These are phyloP conservation scores for Drosophila hamatofila DNA, from an alignment of 2,888 invertebrate genomes.

Conservation along the genomic window DNA sequence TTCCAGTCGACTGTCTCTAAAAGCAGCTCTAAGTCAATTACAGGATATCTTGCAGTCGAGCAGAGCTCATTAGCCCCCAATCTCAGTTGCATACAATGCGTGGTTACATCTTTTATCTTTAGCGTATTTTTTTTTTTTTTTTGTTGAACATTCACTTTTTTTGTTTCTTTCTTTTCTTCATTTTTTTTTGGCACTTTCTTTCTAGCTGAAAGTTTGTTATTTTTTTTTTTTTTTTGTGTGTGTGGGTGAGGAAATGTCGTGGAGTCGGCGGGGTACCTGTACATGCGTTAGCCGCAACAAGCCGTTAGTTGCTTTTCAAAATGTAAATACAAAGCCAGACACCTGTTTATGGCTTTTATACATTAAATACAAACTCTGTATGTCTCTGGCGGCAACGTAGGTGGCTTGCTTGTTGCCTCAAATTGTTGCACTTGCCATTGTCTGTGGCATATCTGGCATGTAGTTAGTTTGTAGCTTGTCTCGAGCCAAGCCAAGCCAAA, in stretches of 20 bases:
- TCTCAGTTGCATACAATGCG: constrained; percentile 24
- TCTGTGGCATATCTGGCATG: constrained; percentile 47
- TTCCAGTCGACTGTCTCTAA: not conserved
- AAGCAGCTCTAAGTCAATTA: not conserved
- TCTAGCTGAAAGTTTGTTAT: constrained; percentile 67
- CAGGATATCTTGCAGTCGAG: constrained; percentile 18
- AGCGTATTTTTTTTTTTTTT: constrained; percentile 32
- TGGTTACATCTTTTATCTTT: constrained; percentile 40
- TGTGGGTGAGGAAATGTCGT: constrained; percentile 46
- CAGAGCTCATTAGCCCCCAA: not conserved
- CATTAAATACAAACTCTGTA: constrained; percentile 13
- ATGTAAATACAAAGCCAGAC: constrained; percentile 67
- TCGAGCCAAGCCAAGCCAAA: constrained; percentile 35
- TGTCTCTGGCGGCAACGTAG: constrained; percentile 58
- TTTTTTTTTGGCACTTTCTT: constrained; percentile 71
- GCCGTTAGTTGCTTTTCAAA: constrained; percentile 57
- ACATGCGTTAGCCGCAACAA: constrained; percentile 44
- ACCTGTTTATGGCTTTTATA: constrained; percentile 68
- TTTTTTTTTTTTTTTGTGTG: constrained; percentile 49
- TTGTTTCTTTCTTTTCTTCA: constrained; percentile 3
- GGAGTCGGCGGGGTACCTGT: not conserved
- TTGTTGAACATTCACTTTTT: constrained; percentile 70
- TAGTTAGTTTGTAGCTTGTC: constrained; percentile 59
- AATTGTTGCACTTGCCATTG: constrained; percentile 76
- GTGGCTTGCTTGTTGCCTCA: constrained; percentile 66